Evolutionary conservation across 2,797 vertebrate genomes (phyloP).

Genomic region (Chiloscyllium punctatum): DNA sequence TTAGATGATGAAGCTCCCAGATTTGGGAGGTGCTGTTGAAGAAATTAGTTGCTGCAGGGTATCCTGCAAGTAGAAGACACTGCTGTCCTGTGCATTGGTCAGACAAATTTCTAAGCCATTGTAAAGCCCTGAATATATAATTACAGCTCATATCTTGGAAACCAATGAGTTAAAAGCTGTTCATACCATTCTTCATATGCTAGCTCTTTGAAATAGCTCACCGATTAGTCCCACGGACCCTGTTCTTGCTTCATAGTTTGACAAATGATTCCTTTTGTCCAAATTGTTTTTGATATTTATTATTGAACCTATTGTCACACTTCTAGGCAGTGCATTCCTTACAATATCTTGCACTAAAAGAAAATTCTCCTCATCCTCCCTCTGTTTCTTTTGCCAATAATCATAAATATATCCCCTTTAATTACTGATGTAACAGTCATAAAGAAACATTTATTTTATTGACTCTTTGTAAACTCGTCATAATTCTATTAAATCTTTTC

Average conservation of each 20-base stretch:
- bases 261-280: too few species aligned
- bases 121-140: not conserved
- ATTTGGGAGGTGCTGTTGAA: not conserved
- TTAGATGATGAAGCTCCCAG: not conserved
- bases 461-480: not conserved
- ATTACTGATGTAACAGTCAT: not conserved
- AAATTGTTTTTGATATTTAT: too few species aligned
- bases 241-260: too few species aligned
- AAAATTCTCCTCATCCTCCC: too few species aligned
- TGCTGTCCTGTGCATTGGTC: not conserved
- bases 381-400: too few species aligned
- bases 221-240: too few species aligned
- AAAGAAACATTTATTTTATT: not conserved
- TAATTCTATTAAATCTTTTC: not conserved
- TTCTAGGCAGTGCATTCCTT: not conserved
- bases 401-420: not conserved
- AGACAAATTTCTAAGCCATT: not conserved
- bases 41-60: too few species aligned
- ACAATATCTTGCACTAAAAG: too few species aligned
- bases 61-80: too few species aligned
- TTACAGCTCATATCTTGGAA: not conserved
- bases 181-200: not conserved
- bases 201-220: too few species aligned
- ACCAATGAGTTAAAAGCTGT: not conserved
- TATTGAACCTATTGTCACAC: too few species aligned